Percentiles rank a stretch among this genome's conserved stretches.
These are phyloP conservation scores for Liparis tanakae DNA, from an alignment of 2,797 vertebrate species.

Conservation along the genomic window DNA sequence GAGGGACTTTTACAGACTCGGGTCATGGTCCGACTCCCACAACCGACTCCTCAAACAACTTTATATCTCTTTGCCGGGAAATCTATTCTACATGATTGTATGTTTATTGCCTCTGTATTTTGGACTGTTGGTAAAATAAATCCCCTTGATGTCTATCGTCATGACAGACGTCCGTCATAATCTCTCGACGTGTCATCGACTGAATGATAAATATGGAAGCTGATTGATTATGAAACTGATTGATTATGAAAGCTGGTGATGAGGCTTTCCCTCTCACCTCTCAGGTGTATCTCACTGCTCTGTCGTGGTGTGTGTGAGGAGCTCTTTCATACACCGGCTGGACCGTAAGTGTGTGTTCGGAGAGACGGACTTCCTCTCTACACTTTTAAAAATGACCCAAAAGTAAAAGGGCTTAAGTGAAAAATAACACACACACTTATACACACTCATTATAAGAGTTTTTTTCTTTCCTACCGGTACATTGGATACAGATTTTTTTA, in stretches of 20 bases:
- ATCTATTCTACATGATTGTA: background rate
- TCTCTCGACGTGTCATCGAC: no score
- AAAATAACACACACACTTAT: background rate
- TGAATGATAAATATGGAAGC: background rate
- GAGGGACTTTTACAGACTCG: constrained; percentile 11
- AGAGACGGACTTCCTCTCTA: no score
- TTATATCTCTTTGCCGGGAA: background rate
- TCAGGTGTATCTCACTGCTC: no score
- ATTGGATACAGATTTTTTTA: no score
- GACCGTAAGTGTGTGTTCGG: no score
- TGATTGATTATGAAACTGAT: background rate
- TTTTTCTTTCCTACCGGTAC: no score
- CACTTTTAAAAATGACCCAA: background rate
- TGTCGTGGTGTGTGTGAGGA: no score
- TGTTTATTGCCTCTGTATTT: background rate
- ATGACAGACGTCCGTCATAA: background rate
- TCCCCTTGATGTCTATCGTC: background rate
- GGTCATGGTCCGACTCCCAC: constrained; percentile 64
- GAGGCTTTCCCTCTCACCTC: background rate
- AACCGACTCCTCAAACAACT: background rate
- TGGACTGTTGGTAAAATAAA: background rate
- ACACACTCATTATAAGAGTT: background rate
- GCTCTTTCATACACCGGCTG: no score
- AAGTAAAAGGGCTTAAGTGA: background rate
- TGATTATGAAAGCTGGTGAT: background rate